These are phyloP conservation scores for Geophilus truncorum DNA, from an alignment of 2,888 invertebrate species.

Conservation along the genomic window DNA sequence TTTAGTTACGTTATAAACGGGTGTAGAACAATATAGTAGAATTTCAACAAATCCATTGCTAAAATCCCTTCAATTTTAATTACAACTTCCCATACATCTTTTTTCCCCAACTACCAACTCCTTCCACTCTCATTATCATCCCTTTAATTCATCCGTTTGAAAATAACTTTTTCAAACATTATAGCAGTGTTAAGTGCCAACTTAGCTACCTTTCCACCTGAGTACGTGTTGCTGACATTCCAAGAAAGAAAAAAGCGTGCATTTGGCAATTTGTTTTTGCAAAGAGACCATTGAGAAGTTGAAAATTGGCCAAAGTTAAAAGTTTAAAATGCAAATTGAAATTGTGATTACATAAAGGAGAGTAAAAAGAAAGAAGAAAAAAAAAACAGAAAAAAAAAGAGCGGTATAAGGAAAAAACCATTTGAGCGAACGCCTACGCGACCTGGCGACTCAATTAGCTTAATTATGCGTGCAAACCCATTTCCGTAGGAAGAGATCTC, in stretches of 20 bases:
- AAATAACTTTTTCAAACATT: too few species aligned
- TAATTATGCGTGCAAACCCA: conserved; percentile 10
- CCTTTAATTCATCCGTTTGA: too few species aligned
- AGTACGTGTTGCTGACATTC: neutral
- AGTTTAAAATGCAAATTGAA: conserved; percentile 10
- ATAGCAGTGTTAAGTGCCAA: neutral
- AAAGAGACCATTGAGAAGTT: conserved; percentile 10
- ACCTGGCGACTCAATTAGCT: conserved; percentile 10
- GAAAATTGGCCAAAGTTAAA: conserved; percentile 10
- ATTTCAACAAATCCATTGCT: too few species aligned
- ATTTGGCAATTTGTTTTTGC: neutral
- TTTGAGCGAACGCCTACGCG: conserved; percentile 10
- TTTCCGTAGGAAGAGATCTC: neutral
- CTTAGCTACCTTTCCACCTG: neutral
- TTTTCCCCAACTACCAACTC: too few species aligned
- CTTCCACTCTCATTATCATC: too few species aligned
- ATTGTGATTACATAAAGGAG: neutral
- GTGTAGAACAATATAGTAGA: too few species aligned
- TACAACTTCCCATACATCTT: too few species aligned
- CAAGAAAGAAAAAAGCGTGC: neutral
- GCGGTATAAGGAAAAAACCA: neutral
- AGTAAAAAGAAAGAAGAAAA: neutral
- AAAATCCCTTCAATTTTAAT: too few species aligned
- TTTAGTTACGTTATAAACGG: too few species aligned
- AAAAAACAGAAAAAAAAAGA: neutral